phyloP scores from a whole-genome alignment of 2,888 invertebrate genomes.

The Empis stercorea region DNA sequence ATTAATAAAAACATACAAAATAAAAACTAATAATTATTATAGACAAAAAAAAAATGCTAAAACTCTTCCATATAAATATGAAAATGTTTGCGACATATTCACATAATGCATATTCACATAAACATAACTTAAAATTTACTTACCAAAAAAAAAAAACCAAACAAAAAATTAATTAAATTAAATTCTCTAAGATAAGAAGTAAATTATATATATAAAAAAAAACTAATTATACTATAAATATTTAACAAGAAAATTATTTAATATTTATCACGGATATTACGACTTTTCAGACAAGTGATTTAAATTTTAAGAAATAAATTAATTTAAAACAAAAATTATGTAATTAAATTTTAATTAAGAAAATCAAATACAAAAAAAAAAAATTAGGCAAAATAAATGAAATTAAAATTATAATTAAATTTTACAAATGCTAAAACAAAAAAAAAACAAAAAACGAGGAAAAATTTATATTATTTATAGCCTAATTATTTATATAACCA shows the following conservation, averaged over 20 bases:
- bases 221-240: background rate
- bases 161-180: background rate
- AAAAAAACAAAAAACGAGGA: constrained; percentile 1
- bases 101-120: background rate
- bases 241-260: background rate
- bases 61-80: background rate
- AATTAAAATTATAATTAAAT: background rate
- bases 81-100: background rate
- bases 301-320: constrained; percentile 1
- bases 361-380: no score
- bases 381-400: no score
- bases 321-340: constrained; percentile 1
- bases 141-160: constrained; percentile 3
- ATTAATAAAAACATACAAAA: no score
- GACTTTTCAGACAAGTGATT: background rate
- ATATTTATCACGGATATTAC: no score
- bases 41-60: background rate
- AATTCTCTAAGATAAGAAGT: background rate
- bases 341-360: no score
- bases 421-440: no score
- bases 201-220: constrained; percentile 7
- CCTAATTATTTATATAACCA: no score
- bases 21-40: background rate
- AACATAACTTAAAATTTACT: constrained; percentile 1
- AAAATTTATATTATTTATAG: background rate